A percentile compares a stretch with the other conserved stretches of the same genome.
Evolutionary conservation across 2,113 vertebrate genomes (phyloP).

Genomic region (Macaca mulatta): DNA sequence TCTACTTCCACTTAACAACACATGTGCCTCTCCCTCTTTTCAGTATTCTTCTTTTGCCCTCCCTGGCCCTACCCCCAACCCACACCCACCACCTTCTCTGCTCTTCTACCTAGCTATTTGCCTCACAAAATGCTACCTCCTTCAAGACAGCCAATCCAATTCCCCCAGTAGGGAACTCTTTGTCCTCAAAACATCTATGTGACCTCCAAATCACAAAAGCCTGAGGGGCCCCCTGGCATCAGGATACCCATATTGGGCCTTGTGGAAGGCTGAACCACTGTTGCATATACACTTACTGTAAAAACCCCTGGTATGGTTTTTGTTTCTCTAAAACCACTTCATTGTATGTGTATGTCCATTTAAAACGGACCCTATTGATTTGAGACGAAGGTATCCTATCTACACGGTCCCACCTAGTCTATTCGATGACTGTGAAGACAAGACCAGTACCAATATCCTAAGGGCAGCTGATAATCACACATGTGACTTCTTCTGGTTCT

Average conservation of each 20-base stretch:
- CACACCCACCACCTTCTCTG: not conserved
- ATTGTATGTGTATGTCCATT: not conserved
- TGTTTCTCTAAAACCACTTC: not conserved
- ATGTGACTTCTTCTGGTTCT: conserved; percentile 59
- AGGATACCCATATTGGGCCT: rapidly evolving
- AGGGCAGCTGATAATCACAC: conserved; percentile 24
- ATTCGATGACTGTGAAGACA: not conserved
- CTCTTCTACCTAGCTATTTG: not conserved
- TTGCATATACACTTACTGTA: not conserved
- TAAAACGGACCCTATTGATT: not conserved
- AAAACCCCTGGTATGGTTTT: not conserved
- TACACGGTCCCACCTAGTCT: not conserved
- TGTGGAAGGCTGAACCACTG: not conserved
- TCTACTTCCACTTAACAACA: not conserved
- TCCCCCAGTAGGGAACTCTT: not conserved
- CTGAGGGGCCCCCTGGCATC: not conserved
- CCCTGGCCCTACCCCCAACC: too few species aligned
- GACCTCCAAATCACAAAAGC: not conserved
- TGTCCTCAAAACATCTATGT: not conserved
- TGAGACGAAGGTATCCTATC: not conserved
- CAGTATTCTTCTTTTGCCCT: not conserved
- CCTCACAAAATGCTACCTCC: not conserved
- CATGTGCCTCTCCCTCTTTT: not conserved
- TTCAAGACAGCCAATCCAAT: not conserved
- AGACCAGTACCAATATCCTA: not conserved